Conservation (phyloP, 2,797 vertebrate genomes). For the Nyctibius grandis region DNA sequence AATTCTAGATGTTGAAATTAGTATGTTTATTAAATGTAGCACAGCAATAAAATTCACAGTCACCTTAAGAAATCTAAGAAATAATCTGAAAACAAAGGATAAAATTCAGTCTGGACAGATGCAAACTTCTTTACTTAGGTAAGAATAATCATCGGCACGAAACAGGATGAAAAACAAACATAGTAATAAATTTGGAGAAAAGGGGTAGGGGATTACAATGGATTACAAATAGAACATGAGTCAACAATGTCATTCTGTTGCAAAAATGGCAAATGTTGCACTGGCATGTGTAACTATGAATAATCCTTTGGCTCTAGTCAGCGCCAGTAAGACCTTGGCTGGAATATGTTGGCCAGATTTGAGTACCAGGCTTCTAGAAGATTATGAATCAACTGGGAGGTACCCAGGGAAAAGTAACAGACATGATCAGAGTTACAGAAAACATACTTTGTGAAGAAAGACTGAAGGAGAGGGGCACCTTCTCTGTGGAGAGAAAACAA, state of each 20-base stretch:
- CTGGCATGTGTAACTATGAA: conserved; percentile 3
- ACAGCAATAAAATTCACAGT: background rate
- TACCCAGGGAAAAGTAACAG: background rate
- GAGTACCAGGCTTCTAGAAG: background rate
- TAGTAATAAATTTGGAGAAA: background rate
- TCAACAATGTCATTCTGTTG: conserved; percentile 6
- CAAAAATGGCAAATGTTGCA: background rate
- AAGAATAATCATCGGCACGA: background rate
- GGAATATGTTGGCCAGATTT: background rate
- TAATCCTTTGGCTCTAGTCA: background rate
- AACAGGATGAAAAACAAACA: background rate
- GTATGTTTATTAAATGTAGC: background rate
- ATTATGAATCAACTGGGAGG: background rate
- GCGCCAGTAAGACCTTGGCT: background rate
- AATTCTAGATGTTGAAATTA: background rate
- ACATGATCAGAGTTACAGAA: background rate
- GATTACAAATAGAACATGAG: conserved; percentile 38
- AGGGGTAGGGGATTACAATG: background rate
- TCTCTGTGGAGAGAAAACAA: background rate
- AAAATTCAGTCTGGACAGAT: background rate
- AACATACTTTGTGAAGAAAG: background rate
- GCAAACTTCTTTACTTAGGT: background rate
- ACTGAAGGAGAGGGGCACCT: background rate
- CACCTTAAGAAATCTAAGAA: background rate
- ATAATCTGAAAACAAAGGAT: background rate